phyloP scores from a whole-genome alignment of 2,113 vertebrate species.

The Smithornis capensis region DNA sequence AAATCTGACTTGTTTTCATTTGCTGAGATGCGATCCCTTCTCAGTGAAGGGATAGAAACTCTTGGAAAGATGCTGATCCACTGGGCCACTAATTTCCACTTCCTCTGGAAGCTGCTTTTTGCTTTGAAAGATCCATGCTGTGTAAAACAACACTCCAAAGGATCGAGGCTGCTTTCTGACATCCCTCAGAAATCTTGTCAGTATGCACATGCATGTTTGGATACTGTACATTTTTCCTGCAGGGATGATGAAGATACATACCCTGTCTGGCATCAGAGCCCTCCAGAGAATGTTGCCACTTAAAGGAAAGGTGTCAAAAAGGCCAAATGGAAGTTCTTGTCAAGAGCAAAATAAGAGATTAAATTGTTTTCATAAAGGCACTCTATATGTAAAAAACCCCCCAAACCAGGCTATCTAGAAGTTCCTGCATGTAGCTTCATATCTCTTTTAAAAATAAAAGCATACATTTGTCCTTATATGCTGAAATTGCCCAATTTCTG shows the following conservation, averaged over 20 bases:
- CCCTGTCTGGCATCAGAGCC: neutral
- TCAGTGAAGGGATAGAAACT: neutral
- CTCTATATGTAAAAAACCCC: neutral
- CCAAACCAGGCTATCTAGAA: neutral
- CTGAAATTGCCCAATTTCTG: neutral
- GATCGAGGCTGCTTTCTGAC: neutral
- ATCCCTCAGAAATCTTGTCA: neutral
- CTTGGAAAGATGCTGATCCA: neutral
- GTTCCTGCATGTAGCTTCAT: neutral
- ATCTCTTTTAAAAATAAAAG: neutral
- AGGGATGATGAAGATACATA: neutral
- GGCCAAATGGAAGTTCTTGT: neutral
- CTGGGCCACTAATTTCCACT: too few species aligned
- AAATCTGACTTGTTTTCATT: neutral
- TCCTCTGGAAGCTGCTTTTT: neutral
- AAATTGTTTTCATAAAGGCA: neutral
- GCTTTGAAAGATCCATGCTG: neutral
- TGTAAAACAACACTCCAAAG: neutral
- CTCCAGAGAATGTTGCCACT: neutral
- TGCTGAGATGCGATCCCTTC: neutral
- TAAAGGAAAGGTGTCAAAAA: neutral
- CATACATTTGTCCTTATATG: neutral
- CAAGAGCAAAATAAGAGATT: neutral
- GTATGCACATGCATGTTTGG: fast-evolving
- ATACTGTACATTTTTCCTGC: neutral